Conservation (phyloP, 30 jellyfish, hydroid and myxozoan genomes). For the Aurelia sp. region DNA sequence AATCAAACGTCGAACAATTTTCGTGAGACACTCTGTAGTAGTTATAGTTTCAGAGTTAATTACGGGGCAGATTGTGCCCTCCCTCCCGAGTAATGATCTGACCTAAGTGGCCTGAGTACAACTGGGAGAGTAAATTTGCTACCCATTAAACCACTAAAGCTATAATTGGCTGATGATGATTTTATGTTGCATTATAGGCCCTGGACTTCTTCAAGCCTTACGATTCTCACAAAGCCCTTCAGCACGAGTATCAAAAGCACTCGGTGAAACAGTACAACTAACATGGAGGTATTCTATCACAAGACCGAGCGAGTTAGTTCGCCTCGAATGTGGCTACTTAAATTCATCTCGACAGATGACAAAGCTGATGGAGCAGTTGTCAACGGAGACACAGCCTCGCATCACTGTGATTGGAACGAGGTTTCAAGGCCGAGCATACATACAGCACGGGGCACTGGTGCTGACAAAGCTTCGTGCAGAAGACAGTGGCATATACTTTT, state of each 20-base stretch:
- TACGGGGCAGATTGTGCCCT: too few relatives aligned
- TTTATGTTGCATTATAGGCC: neutral
- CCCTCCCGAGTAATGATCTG: too few relatives aligned
- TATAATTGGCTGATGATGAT: neutral
- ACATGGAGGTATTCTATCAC: conserved; percentile 33
- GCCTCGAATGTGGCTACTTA: conserved; percentile 63
- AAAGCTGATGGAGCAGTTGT: conserved; percentile 40
- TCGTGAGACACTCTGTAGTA: too few relatives aligned
- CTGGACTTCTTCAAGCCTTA: conserved; percentile 3
- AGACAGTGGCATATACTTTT: conserved; percentile 48
- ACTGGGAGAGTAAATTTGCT: neutral
- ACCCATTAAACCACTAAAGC: neutral
- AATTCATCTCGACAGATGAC: conserved; percentile 55
- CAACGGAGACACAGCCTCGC: conserved; percentile 63
- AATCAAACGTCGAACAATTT: too few relatives aligned
- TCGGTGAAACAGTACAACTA: conserved; percentile 31
- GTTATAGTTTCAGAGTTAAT: too few relatives aligned
- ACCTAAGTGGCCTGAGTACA: too few relatives aligned
- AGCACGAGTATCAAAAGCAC: conserved; percentile 28
- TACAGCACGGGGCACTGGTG: conserved; percentile 50
- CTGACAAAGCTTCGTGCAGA: conserved; percentile 34
- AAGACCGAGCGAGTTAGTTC: conserved; percentile 59
- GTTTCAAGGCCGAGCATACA: conserved; percentile 53
- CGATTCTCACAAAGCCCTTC: conserved; percentile 46
- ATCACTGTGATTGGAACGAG: conserved; percentile 49